Conservation (phyloP, 2,888 invertebrate genomes). For the Torymus tubicola region DNA sequence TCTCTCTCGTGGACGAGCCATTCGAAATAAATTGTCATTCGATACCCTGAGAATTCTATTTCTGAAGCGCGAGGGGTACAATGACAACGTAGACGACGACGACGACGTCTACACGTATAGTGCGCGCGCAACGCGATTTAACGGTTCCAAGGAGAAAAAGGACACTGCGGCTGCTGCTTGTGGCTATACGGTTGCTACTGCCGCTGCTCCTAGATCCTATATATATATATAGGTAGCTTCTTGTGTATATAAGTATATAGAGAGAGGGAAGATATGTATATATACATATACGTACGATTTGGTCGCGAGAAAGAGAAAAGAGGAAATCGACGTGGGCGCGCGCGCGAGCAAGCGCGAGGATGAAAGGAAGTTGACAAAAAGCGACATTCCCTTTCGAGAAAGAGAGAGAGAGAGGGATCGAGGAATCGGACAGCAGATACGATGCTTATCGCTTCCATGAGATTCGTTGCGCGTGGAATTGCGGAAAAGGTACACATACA, state of each 20-base stretch:
- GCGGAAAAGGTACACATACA: slow-evolving; percentile 28
- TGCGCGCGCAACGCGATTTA: slow-evolving; percentile 35
- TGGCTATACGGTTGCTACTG: neutral
- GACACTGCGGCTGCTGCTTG: slow-evolving; percentile 15
- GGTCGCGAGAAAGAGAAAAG: neutral
- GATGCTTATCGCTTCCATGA: slow-evolving; percentile 47
- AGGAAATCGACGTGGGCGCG: slow-evolving; percentile 37
- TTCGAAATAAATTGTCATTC: slow-evolving; percentile 74
- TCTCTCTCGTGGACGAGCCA: no score
- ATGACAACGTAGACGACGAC: slow-evolving; percentile 30
- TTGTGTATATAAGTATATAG: slow-evolving; percentile 3
- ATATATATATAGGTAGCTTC: no score
- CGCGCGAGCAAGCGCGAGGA: slow-evolving; percentile 45
- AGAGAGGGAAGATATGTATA: neutral
- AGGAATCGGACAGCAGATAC: slow-evolving; percentile 50
- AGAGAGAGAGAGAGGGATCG: slow-evolving; percentile 7
- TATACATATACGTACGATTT: slow-evolving; percentile 24
- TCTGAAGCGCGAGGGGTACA: slow-evolving; percentile 58
- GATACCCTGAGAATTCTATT: slow-evolving; percentile 75
- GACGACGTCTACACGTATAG: no score
- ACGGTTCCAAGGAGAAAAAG: slow-evolving; percentile 45
- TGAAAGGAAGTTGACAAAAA: slow-evolving; percentile 54
- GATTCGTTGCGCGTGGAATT: slow-evolving; percentile 28
- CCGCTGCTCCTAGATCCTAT: neutral
- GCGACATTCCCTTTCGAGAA: neutral